Evolutionary conservation across 2,888 invertebrate species (phyloP).

Genomic region (Diarsia rubi): DNA sequence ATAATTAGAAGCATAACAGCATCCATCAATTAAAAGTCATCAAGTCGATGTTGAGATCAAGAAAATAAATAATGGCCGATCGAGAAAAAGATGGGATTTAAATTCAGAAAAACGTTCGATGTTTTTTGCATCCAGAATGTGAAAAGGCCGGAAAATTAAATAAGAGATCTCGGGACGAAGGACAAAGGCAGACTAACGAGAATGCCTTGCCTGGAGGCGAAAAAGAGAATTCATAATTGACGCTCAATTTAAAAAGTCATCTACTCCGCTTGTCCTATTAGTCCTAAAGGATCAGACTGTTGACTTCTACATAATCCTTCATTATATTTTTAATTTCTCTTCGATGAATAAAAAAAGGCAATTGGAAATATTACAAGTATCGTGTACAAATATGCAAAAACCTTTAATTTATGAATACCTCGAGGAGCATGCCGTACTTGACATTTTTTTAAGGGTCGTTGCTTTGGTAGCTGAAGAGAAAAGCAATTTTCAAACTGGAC

Average conservation of each 20-base stretch:
- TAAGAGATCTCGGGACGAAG: neutral
- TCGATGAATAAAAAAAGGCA: neutral
- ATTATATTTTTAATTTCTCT: constrained; percentile 1
- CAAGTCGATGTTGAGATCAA: constrained; percentile 31
- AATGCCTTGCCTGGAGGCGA: neutral
- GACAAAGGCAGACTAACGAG: constrained; percentile 6
- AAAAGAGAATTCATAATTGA: neutral
- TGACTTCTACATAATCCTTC: neutral
- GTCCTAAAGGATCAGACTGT: neutral
- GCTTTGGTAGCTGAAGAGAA: constrained; percentile 27
- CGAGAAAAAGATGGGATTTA: neutral
- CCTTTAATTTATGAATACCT: constrained; percentile 28
- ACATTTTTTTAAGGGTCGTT: constrained; percentile 43
- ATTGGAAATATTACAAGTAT: constrained; percentile 15
- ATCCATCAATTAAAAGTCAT: constrained; percentile 28
- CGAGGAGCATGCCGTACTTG: constrained; percentile 38
- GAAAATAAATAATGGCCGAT: constrained; percentile 36
- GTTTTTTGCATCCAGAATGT: neutral
- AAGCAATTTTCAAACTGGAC: constrained; percentile 34
- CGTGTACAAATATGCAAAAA: constrained; percentile 34
- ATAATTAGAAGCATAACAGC: constrained; percentile 33
- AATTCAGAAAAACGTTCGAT: neutral
- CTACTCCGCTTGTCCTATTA: neutral
- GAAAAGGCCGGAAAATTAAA: neutral
- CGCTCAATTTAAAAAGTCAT: neutral